phyloP scores from a whole-genome alignment of 1,140 invertebrate genomes.

The Pantala flavescens region DNA sequence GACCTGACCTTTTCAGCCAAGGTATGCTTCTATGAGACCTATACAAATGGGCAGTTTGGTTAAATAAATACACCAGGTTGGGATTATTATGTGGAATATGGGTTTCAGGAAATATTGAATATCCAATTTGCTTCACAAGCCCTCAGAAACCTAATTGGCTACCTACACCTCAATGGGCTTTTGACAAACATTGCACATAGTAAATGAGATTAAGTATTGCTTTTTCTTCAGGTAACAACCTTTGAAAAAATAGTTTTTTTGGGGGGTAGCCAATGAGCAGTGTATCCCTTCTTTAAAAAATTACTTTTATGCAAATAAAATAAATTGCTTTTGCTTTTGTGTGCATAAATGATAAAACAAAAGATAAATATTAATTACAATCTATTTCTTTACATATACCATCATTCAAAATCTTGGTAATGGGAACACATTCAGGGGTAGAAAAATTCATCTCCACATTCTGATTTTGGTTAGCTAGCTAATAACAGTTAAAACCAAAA shows the following conservation, averaged over 20 bases:
- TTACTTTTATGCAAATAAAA: conserved; percentile 16
- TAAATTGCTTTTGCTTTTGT: conserved; percentile 15
- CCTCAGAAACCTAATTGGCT: conserved; percentile 1
- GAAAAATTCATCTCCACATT: conserved; percentile 11
- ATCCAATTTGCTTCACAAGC: conserved; percentile 5
- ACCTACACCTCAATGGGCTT: conserved; percentile 4
- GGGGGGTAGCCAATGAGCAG: conserved; percentile 12
- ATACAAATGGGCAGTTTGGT: conserved; percentile 5
- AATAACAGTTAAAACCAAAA: conserved; percentile 15
- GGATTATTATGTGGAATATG: conserved; percentile 7
- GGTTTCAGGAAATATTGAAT: conserved; percentile 5
- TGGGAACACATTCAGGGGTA: conserved; percentile 4
- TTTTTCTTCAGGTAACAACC: conserved; percentile 46
- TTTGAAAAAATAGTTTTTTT: conserved; percentile 52
- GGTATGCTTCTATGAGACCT: conserved; percentile 1
- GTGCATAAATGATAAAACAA: conserved; percentile 16
- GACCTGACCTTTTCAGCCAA: background rate
- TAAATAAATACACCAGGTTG: conserved; percentile 6
- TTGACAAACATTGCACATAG: conserved; percentile 6
- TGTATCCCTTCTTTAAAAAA: conserved; percentile 16
- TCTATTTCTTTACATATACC: background rate
- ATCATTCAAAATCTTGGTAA: background rate
- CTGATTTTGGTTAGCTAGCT: background rate
- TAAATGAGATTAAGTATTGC: conserved; percentile 45
- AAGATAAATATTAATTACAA: conserved; percentile 13